Evolutionary conservation across 2,797 vertebrate genomes (phyloP).

Genomic region (Pitangus sulphuratus): DNA sequence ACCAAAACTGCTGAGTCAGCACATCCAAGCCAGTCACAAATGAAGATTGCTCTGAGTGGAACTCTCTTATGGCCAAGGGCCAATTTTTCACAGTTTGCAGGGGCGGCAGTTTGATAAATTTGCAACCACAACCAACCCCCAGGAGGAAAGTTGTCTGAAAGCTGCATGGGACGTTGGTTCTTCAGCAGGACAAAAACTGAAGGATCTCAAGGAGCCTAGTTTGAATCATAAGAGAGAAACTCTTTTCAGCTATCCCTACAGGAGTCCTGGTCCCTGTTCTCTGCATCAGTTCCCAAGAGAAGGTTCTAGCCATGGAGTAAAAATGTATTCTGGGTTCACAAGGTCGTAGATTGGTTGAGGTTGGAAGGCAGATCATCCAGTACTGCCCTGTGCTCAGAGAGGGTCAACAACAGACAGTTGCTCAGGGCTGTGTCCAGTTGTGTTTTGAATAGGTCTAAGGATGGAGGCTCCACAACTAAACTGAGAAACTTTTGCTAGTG

Average conservation of each 20-base stretch:
- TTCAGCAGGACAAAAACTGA: neutral
- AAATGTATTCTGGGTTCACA: neutral
- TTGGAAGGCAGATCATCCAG: neutral
- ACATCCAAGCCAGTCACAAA: neutral
- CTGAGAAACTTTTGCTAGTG: neutral
- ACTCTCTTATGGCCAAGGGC: neutral
- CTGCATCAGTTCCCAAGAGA: neutral
- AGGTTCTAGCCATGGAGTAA: neutral
- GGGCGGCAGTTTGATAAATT: neutral
- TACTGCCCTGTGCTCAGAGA: neutral
- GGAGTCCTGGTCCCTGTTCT: neutral
- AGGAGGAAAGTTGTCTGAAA: neutral
- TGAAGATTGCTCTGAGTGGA: neutral
- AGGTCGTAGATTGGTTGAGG: neutral
- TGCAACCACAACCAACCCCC: neutral
- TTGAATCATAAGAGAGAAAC: neutral
- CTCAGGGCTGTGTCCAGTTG: neutral
- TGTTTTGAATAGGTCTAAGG: neutral
- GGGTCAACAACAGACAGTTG: neutral
- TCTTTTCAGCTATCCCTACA: neutral
- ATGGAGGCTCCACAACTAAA: neutral
- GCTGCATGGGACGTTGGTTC: neutral
- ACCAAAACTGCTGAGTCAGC: neutral
- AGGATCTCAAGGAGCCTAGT: neutral
- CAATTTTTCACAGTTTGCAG: neutral